Conservation (phyloP, 2,797 vertebrate species). For the Helicolenus hilgendorfi region DNA sequence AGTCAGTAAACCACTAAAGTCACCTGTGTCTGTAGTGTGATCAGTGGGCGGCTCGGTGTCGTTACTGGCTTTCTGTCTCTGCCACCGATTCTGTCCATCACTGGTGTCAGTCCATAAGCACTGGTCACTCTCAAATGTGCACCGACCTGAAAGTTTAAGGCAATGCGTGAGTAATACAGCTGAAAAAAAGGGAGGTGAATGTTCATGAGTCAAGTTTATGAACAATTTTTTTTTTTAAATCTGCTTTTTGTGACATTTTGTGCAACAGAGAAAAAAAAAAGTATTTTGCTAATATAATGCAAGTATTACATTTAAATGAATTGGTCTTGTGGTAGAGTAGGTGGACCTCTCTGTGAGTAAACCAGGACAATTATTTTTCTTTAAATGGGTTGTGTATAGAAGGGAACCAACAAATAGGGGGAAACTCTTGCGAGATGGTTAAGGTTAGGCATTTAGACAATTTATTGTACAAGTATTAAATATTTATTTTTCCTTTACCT, state of each 20-base stretch:
- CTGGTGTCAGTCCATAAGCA: constrained; percentile 85
- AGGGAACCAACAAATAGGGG: no score
- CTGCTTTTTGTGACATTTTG: background rate
- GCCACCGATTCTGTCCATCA: constrained; percentile 79
- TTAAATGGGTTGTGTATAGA: background rate
- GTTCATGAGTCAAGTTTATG: background rate
- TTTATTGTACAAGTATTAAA: no score
- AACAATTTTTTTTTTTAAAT: background rate
- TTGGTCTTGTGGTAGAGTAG: background rate
- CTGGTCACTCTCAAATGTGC: constrained; percentile 86
- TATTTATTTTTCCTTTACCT: no score
- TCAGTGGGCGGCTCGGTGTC: constrained; percentile 75
- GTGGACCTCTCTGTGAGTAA: background rate
- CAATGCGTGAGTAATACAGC: background rate
- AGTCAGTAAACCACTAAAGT: background rate
- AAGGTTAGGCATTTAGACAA: no score
- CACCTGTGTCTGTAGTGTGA: constrained; percentile 86
- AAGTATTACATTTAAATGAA: background rate
- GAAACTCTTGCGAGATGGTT: no score
- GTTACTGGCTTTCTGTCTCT: constrained; percentile 79
- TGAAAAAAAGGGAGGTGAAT: background rate
- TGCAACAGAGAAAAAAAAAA: background rate
- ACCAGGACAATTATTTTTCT: background rate
- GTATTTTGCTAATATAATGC: background rate
- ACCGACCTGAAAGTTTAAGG: constrained; percentile 75